Conservation (phyloP, 2,888 invertebrate genomes). For the Agelastica alni region DNA sequence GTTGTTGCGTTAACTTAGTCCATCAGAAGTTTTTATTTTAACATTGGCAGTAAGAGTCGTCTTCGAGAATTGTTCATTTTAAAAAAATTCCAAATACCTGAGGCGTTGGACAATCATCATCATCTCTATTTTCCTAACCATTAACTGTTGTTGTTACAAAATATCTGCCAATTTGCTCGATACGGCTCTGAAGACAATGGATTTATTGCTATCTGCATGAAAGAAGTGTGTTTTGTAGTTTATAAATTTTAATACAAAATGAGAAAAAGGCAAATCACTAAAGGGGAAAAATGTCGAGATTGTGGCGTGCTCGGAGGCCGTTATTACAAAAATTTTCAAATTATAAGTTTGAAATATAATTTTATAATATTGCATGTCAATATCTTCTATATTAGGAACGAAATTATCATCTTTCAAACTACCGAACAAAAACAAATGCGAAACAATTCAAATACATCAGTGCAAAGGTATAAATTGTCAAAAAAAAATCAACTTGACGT, state of each 20-base stretch:
- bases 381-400: constrained; percentile 49
- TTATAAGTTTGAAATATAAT: constrained; percentile 52
- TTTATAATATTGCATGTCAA: constrained; percentile 54
- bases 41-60: too few relatives aligned
- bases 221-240: constrained; percentile 33
- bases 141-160: too few relatives aligned
- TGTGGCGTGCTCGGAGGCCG: constrained; percentile 47
- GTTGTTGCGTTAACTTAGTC: too few relatives aligned
- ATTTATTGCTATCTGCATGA: constrained; percentile 34
- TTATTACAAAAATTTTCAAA: constrained; percentile 53
- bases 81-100: too few relatives aligned
- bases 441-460: constrained; percentile 4
- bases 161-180: not conserved
- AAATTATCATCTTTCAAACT: constrained; percentile 38
- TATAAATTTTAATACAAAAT: constrained; percentile 37
- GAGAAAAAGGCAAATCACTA: constrained; percentile 28
- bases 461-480: not conserved
- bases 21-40: too few relatives aligned
- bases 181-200: constrained; percentile 11
- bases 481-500: too few relatives aligned
- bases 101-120: too few relatives aligned
- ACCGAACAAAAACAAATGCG: constrained; percentile 11
- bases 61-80: too few relatives aligned
- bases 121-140: too few relatives aligned
- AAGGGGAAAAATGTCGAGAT: constrained; percentile 43